Percentiles rank a stretch among this genome's conserved stretches.
Conservation (phyloP, 1,140 invertebrate species). For the Eufriesea mexicana region DNA sequence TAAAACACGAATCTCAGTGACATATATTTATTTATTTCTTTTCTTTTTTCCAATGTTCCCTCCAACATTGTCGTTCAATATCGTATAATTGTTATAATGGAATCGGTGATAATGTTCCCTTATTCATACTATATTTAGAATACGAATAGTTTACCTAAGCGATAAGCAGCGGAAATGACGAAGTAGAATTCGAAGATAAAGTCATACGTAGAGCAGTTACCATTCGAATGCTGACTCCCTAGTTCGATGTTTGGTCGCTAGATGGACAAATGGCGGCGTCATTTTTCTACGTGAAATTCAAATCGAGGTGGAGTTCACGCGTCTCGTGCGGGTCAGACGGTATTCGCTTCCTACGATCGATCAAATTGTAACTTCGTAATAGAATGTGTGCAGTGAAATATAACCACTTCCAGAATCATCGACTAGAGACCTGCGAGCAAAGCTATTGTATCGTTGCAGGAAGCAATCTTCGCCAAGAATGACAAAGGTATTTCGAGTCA, state of each 20-base stretch:
- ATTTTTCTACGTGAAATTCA: constrained; percentile 38
- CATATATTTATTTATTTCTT: not conserved
- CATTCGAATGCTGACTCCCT: not conserved
- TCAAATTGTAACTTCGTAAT: constrained; percentile 28
- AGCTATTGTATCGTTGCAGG: constrained; percentile 1
- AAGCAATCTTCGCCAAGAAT: not conserved
- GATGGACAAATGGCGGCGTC: not conserved
- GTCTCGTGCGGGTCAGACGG: constrained; percentile 15
- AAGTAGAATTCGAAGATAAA: not conserved
- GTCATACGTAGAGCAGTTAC: not conserved
- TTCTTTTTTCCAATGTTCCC: not conserved
- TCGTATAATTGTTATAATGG: not conserved
- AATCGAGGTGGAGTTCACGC: constrained; percentile 20
- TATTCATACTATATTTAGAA: not conserved
- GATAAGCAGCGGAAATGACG: constrained; percentile 3
- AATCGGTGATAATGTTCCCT: not conserved
- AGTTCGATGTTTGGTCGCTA: not conserved
- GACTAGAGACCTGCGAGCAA: constrained; percentile 15
- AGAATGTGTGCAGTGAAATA: constrained; percentile 35
- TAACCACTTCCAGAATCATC: constrained; percentile 33
- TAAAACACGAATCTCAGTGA: constrained; percentile 20
- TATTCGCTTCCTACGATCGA: constrained; percentile 31
- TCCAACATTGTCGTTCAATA: not conserved
- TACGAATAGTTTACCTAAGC: not conserved
- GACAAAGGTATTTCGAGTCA: constrained; percentile 33